A percentile compares a stretch with the other conserved stretches of the same genome.
Evolutionary conservation across 2,113 vertebrate genomes (phyloP).

Genomic region (Neodontobutis hainanensis): DNA sequence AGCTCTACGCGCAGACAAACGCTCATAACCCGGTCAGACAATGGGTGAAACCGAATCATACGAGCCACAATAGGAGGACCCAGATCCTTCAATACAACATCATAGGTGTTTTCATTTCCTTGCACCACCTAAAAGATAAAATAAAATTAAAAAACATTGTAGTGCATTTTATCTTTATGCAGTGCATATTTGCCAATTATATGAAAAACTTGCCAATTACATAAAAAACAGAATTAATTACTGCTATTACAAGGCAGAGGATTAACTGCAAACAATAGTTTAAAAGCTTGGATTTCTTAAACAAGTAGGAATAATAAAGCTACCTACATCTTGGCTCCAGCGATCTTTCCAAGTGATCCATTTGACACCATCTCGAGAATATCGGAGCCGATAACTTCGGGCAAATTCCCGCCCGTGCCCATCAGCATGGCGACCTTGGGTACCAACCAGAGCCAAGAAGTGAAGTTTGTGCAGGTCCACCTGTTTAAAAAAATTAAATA

Average conservation of each 20-base stretch:
- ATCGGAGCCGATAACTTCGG: conserved; percentile 85
- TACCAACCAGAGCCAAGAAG: conserved; percentile 90
- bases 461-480: conserved; percentile 85
- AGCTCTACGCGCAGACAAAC: conserved; percentile 94
- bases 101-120: conserved; percentile 90
- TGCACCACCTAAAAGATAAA: conserved; percentile 83
- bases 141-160: conserved; percentile 13
- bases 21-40: conserved; percentile 92
- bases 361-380: conserved; percentile 86
- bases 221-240: background rate
- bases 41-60: conserved; percentile 88
- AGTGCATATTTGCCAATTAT: too few species aligned
- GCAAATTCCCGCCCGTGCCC: conserved; percentile 93
- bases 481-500: conserved; percentile 37
- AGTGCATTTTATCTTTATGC: too few species aligned
- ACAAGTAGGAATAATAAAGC: background rate
- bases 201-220: background rate
- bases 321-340: conserved; percentile 85
- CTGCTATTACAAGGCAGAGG: too few species aligned
- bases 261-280: too few species aligned
- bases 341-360: conserved; percentile 92
- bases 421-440: conserved; percentile 90
- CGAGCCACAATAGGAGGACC: conserved; percentile 88
- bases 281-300: too few species aligned
- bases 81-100: conserved; percentile 92